Base-by-base conservation (phyloP, 2,113 vertebrate genomes). In the Varanus komodoensis region DNA sequence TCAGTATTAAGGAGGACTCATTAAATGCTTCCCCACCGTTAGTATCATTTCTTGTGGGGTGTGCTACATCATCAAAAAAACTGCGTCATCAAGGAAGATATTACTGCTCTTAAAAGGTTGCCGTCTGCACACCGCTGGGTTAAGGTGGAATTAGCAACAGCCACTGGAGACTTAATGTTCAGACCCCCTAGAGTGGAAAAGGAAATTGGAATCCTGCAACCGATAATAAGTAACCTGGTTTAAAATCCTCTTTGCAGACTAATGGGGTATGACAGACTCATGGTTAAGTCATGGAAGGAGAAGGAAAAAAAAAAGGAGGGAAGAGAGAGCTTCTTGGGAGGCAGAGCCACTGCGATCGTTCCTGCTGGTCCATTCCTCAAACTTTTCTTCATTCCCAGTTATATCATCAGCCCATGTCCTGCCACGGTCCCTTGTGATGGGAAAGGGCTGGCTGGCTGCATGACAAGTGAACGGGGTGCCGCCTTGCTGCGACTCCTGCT, bases 211-310 rank as follows among this genome's bases (percentile, higher is more conserved):
- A 79, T 44, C 27, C 19, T 34, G 75, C 29, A 8, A 68, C 4
- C 17, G 9, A 80, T 87, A 87, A 87, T 87, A 87, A 87, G 75
- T 87, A 87, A 87, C 86, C 68, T n/a, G 15, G 3, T 80, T 87
- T 38, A 50, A 68, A 48, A 50, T 68, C 38, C 29, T 61, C 52
- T 78, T 78, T 80, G 75, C 38, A 68, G 86, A 69, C 32, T 87
- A 87, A 87, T 87, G 86, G 75, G 2, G 75, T 69, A 34, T 87
- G 38, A 87, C 86, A 27, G 21, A 61, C 25, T 27, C 71, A 27
- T 61, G n/a, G 25, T 27, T 17, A 6, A 11, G 27, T 6, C n/a
- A 64, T 12, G 29, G 50, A 69, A 54, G 27, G 29, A 32, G 50
- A 19, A 17, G 32, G 3, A 52, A 8, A 50, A 11, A 52, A 12